phyloP scores from a whole-genome alignment of 1,140 invertebrate species.

The Drosophila sproati region DNA sequence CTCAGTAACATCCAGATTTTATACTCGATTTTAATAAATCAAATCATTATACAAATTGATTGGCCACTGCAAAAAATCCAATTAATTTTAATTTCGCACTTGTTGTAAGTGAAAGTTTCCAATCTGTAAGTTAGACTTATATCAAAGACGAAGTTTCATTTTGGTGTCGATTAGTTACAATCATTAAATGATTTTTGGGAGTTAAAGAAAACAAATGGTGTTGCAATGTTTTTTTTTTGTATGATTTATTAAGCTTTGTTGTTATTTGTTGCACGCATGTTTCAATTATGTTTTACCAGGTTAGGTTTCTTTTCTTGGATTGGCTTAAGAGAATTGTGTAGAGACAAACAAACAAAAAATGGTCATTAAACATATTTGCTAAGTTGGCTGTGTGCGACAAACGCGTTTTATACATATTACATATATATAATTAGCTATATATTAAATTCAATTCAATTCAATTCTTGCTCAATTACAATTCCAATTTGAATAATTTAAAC shows the following conservation, averaged over 20 bases:
- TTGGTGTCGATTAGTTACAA: no score
- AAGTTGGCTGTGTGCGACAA: constrained; percentile 13
- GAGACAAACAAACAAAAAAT: constrained; percentile 27
- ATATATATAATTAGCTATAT: constrained; percentile 29
- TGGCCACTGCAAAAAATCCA: no score
- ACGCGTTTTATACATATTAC: constrained; percentile 11
- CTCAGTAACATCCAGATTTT: no score
- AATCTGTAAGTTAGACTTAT: no score
- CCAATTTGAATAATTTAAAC: constrained; percentile 29
- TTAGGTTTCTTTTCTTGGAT: constrained; percentile 26
- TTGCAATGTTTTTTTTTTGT: constrained; percentile 13
- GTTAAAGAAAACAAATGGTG: background rate
- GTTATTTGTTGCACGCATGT: constrained; percentile 53
- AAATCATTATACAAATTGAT: no score
- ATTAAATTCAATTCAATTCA: constrained; percentile 13
- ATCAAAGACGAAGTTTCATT: no score
- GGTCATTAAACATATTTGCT: constrained; percentile 26
- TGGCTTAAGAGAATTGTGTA: constrained; percentile 40
- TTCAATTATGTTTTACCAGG: constrained; percentile 10
- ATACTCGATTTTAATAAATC: no score
- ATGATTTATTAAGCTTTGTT: constrained; percentile 67
- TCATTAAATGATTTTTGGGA: no score
- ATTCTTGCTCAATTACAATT: constrained; percentile 39
- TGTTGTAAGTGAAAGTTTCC: no score
- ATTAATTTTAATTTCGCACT: no score